A percentile compares a stretch with the other conserved stretches of the same genome.
Conservation (phyloP, 1,140 invertebrate species). For the Drosophila cardini region DNA sequence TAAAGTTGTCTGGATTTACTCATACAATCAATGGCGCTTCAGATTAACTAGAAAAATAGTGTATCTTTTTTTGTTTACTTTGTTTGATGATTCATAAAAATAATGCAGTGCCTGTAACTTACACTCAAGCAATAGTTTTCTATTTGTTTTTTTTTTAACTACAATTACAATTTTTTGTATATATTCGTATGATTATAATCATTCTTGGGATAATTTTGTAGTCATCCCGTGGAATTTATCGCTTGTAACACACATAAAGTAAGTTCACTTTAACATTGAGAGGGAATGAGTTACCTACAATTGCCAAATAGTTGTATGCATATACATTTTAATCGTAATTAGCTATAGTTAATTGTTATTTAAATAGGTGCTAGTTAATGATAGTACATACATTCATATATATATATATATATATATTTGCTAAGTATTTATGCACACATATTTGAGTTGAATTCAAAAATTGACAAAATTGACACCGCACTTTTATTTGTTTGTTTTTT, state of each 20-base stretch:
- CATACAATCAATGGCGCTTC: slow-evolving; percentile 48
- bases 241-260: slow-evolving; percentile 72
- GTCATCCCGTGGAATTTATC: slow-evolving; percentile 27
- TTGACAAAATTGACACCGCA: slow-evolving; percentile 55
- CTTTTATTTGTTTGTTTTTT: slow-evolving; percentile 16
- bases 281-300: slow-evolving; percentile 43
- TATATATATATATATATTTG: too few species aligned
- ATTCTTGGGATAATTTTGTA: not conserved
- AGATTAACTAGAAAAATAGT: slow-evolving; percentile 65
- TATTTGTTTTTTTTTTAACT: slow-evolving; percentile 29
- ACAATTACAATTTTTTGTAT: slow-evolving; percentile 35
- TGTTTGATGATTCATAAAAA: slow-evolving; percentile 28
- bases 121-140: slow-evolving; percentile 52
- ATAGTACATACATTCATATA: slow-evolving; percentile 17
- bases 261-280: slow-evolving; percentile 59
- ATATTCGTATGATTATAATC: slow-evolving; percentile 10
- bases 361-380: slow-evolving; percentile 46
- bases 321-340: not conserved
- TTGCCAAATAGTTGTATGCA: slow-evolving; percentile 2
- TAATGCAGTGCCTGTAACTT: slow-evolving; percentile 46
- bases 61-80: slow-evolving; percentile 10
- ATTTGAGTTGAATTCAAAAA: slow-evolving; percentile 73
- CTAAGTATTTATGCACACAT: slow-evolving; percentile 43
- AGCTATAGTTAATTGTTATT: slow-evolving; percentile 21
- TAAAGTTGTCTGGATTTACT: slow-evolving; percentile 62